Evolutionary conservation across 2,113 vertebrate genomes (phyloP), one percentile per base, ranked within the genome.

Genomic region (Plestiodon gilberti): DNA sequence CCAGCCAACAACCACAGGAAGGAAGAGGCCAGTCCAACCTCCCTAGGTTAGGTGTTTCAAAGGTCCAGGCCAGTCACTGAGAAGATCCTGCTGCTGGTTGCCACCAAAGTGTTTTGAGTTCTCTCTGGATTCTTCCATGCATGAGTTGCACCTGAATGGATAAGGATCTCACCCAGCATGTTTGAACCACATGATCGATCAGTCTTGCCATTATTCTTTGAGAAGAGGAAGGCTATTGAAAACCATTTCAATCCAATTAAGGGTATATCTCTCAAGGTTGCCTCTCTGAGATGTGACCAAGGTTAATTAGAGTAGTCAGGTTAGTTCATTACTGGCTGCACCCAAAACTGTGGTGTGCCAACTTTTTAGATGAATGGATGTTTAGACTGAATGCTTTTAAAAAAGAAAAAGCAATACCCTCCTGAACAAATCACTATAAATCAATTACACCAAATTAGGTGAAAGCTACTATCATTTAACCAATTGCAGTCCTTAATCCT

Each of bases 261-360:
- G 40, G 15, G 25, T 43, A 0, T 85, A 48, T 11, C n/a, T 65
- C 1, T n/a, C 75, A 65, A 76, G 23, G 62, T 82, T 87, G 71
- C 75, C 91, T 93, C 78, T 85, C 88, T 10, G 38, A 40, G 59
- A 18, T 1, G 64, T 30, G 83, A 1, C 23, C 48, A 71, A 5
- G 62, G 48, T 86, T 55, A 52, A 84, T 10, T 33, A 89, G 13
- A 40, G 82, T 75, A 67, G 0, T 1, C 38, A 76, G 81, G 89
- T 85, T 3, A 35, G 1, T 28, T 55, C 0, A 6, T 33, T 73
- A 57, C 2, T 33, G 14, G 0, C 71, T 92, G 67, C 82, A 57
- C 55, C 9, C 86, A 90, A 80, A 48, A 59, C n/a, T 22, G 35
- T 20, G 13, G 17, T n/a, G 30, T 22, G 6, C 28, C 20, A 5